These are phyloP conservation scores for Papilio polytes DNA, from an alignment of 1,140 invertebrate species.

Conservation along the genomic window DNA sequence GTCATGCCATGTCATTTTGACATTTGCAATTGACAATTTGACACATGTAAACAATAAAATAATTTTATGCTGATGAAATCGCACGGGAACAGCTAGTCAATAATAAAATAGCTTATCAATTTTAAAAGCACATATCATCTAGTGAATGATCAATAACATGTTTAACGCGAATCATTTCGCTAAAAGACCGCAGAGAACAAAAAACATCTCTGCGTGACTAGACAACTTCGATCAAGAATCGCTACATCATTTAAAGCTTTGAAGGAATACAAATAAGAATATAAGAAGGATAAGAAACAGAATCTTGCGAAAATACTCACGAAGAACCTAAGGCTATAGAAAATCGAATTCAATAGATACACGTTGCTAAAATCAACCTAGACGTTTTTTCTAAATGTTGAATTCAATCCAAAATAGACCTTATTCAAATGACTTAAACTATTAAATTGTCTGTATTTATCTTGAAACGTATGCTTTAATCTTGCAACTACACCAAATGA, in stretches of 20 bases:
- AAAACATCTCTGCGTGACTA: constrained; percentile 4
- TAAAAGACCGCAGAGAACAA: not conserved
- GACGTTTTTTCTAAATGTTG: no score
- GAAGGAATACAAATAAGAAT: constrained; percentile 1
- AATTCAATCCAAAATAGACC: no score
- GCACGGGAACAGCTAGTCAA: no score
- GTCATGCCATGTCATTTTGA: no score
- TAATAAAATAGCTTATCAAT: constrained; percentile 1
- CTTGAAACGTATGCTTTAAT: constrained; percentile 23
- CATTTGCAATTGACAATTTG: no score
- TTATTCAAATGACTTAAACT: no score
- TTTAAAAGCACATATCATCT: constrained; percentile 11
- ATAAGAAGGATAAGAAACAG: not conserved
- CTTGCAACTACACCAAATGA: constrained; percentile 8
- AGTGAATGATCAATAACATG: constrained; percentile 24
- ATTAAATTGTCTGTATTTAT: no score
- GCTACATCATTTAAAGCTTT: not conserved
- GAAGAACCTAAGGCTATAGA: constrained; percentile 7
- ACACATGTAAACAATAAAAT: no score
- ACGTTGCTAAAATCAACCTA: not conserved
- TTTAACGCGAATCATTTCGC: constrained; percentile 27
- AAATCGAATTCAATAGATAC: constrained; percentile 7
- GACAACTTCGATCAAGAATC: not conserved
- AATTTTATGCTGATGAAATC: no score
- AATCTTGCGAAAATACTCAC: constrained; percentile 10